Base-by-base conservation (phyloP, 2,797 vertebrate genomes). In the Graptemys geographica region DNA sequence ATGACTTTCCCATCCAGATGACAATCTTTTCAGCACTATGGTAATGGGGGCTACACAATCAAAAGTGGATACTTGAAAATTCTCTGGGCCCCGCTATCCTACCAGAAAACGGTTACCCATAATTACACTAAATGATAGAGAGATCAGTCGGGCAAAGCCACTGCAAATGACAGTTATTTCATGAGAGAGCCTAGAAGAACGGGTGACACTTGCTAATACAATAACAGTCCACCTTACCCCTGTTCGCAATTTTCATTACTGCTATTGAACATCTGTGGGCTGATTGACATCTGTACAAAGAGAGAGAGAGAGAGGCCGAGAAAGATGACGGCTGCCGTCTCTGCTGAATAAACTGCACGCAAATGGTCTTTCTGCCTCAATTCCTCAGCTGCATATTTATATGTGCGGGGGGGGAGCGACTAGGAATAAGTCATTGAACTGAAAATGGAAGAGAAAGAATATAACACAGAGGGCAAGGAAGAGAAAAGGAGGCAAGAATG, bases 131-230 rank as follows among this genome's bases (percentile, higher is more conserved):
- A 95, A 95, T 92, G 94, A 95, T 25, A 90, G 93, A 93, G 93
- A 86, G 81, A 88, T 84, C 85, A 49, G 90, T 93, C 93, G 94
- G 95, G 84, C 57, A 89, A 93, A 97, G 93, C 94, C 95, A 83
- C 72, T 8, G 37, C 79, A 95, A 96, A 96, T 94, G 91, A 94
- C 95, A 85, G 90, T 92, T 89, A 96, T 96, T 96, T 96, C 91
- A 94, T 90, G 19, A 83, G 96, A 93, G 16, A 90, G 92, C 88
- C 94, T 83, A 49, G 83, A 92, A 95, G 96, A 95, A 87, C 52
- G 90, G 94, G 90, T 94, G 93, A 92, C 83, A 47, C 84, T 82
- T 19, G 90, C 94, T 97, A 95, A 96, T 93, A 90, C 90, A 87
- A 90, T 94, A 93, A 97, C 93, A 80, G 93, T 90, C 65, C 74